These are phyloP conservation scores for Squalus acanthias DNA, from an alignment of 2,797 vertebrate genomes.

Conservation along the genomic window DNA sequence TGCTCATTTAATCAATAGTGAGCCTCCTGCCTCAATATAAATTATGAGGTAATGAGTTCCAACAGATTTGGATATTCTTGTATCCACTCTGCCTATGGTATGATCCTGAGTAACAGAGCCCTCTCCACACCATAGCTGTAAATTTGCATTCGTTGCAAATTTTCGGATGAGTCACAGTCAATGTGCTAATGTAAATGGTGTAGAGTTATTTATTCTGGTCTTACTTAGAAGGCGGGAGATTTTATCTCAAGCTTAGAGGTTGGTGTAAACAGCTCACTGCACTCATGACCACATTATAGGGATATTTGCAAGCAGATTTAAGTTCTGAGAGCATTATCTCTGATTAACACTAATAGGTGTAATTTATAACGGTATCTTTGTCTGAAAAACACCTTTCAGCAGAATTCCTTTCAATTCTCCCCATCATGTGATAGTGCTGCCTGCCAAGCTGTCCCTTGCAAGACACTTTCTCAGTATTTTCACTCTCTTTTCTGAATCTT, in stretches of 20 bases:
- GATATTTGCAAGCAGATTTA: not conserved
- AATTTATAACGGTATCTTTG: not conserved
- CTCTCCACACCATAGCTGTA: not conserved
- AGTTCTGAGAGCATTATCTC: not conserved
- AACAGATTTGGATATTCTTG: not conserved
- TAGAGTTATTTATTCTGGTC: constrained; percentile 24
- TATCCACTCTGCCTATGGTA: not conserved
- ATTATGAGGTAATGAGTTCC: not conserved
- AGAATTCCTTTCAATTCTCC: not conserved
- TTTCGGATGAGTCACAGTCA: constrained; percentile 20
- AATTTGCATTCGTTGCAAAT: constrained; percentile 35
- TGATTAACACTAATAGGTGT: not conserved
- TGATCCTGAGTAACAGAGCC: not conserved
- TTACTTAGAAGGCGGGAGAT: not conserved
- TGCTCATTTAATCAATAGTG: not conserved
- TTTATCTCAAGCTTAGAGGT: not conserved
- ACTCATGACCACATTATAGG: not conserved
- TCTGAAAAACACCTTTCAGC: not conserved
- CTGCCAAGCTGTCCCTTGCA: not conserved
- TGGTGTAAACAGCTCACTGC: not conserved
- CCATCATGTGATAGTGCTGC: not conserved
- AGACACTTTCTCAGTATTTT: not conserved
- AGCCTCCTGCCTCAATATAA: not conserved
- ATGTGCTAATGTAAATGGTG: constrained; percentile 22
- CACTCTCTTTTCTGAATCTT: not conserved